These are phyloP conservation scores for Sebastolobus alascanus DNA, from an alignment of 2,797 vertebrate species.

Conservation along the genomic window DNA sequence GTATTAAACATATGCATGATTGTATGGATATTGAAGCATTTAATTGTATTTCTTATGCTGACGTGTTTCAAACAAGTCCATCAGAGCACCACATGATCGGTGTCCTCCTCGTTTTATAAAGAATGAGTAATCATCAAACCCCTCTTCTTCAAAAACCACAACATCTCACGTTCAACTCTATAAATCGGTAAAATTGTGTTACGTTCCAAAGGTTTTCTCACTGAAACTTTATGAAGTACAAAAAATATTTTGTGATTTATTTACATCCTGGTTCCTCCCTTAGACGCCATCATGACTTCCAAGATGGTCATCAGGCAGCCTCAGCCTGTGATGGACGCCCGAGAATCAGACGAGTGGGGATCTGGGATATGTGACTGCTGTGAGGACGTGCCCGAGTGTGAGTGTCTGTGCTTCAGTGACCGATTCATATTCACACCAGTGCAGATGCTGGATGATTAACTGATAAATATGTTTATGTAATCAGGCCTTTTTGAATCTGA, in stretches of 20 bases:
- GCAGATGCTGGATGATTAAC: not conserved
- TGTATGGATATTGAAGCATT: no score
- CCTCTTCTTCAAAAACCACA: not conserved
- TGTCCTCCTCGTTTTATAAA: not conserved
- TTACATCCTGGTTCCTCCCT: not conserved
- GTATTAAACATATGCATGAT: no score
- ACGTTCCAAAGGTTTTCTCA: not conserved
- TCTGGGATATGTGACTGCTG: conserved; percentile 74
- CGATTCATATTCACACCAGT: not conserved
- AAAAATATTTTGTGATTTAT: not conserved
- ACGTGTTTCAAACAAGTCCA: no score
- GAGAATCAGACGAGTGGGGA: conserved; percentile 53
- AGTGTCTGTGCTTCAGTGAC: conserved; percentile 10
- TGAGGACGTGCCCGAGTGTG: conserved; percentile 52
- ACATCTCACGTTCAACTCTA: not conserved
- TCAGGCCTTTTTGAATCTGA: no score
- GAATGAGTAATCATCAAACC: not conserved
- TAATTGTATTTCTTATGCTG: not conserved
- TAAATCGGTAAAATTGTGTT: not conserved
- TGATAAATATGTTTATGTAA: not conserved
- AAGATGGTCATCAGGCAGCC: conserved; percentile 65
- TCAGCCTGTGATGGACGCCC: conserved; percentile 37
- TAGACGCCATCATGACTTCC: conserved; percentile 54
- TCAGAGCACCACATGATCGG: not conserved
- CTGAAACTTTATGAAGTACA: not conserved